Percentiles rank a stretch among this genome's conserved stretches.
phyloP scores from a whole-genome alignment of 2,113 vertebrate genomes.

The Cettia cetti region DNA sequence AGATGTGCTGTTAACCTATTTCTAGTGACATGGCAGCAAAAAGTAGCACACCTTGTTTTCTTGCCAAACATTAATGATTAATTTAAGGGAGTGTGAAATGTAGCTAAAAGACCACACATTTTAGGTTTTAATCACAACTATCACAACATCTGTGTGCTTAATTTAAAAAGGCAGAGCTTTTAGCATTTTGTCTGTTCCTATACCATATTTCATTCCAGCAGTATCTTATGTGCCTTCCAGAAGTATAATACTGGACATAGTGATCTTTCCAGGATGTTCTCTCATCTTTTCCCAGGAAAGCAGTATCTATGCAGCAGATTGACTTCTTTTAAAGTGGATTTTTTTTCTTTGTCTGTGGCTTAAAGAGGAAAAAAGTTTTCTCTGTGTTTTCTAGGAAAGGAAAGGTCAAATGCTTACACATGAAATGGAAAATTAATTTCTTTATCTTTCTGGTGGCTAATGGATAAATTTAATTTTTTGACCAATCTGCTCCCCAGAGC shows the following conservation, averaged over 20 bases:
- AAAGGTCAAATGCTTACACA: neutral
- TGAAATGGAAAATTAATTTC: neutral
- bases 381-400: neutral
- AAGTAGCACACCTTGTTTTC: neutral
- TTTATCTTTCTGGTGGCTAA: neutral
- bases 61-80: neutral
- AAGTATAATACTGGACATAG: neutral
- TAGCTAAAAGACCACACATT: neutral
- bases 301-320: neutral
- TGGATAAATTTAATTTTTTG: neutral
- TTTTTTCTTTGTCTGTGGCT: neutral
- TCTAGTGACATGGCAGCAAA: neutral
- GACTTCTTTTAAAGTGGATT: neutral
- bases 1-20: neutral
- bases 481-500: neutral
- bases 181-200: neutral
- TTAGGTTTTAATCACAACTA: neutral
- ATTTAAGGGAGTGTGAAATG: neutral
- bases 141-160: neutral
- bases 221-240: neutral
- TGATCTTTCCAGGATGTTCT: neutral
- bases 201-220: neutral
- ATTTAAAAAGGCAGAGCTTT: neutral
- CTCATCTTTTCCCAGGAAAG: neutral
- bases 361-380: neutral